Evolutionary conservation across 2,888 invertebrate genomes (phyloP).

Genomic region (Hypomecis atomaria): DNA sequence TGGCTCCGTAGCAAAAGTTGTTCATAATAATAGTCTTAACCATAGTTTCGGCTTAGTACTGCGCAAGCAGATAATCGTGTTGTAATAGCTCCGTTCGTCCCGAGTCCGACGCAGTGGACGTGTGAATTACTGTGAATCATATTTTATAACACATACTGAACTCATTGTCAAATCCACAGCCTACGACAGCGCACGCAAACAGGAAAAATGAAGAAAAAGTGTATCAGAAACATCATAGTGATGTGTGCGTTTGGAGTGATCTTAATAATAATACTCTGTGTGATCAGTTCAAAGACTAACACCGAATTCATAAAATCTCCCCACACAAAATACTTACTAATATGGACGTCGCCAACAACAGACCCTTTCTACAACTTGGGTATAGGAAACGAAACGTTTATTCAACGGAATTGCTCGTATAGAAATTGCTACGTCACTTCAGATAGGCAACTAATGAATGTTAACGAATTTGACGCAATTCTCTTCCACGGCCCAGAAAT

Average conservation of each 20-base stretch:
- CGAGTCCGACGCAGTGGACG: no score
- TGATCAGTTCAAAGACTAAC: no score
- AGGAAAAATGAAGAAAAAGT: background rate
- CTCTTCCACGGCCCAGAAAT: constrained; percentile 61
- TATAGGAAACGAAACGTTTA: background rate
- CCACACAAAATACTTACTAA: background rate
- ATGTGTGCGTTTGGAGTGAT: background rate
- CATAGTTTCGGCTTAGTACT: no score
- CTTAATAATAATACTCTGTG: no score
- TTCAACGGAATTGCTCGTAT: background rate
- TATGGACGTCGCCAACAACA: background rate
- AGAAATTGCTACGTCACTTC: constrained; percentile 62
- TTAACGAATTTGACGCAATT: constrained; percentile 59
- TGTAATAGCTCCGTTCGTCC: no score
- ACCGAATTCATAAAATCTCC: background rate
- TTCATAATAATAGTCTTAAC: no score
- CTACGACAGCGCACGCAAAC: background rate
- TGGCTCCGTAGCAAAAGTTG: no score
- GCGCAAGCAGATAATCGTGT: no score
- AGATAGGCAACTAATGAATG: constrained; percentile 48
- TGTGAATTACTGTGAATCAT: no score
- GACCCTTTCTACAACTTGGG: background rate
- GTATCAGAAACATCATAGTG: background rate
- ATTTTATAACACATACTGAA: no score
- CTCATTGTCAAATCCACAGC: no score